Evolutionary conservation across 2,797 vertebrate genomes (phyloP), one percentile per base, ranked within the genome.

Genomic region (Neopelma chrysocephalum): DNA sequence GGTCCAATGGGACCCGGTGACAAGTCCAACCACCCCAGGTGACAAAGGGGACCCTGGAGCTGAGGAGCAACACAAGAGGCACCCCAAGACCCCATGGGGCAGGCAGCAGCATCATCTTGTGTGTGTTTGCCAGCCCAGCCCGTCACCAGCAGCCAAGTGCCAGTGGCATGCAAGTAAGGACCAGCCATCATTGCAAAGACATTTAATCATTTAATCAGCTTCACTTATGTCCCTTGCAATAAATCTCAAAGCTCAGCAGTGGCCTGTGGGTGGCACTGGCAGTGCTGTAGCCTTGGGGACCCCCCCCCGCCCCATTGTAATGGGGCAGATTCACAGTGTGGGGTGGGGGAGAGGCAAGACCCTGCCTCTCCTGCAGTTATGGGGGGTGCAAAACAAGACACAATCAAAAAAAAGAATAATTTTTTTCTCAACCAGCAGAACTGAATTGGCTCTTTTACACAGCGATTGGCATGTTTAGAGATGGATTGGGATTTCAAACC

Each of bases 341-440:
- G 31, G 53, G 17, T 10, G 16, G 29, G 34, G 18, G 21, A 15
- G 23, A 53, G 53, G 38, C 19, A 66, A 45, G 53, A 38, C 38
- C 61, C 73, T 66, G n/a, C 29, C 26, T 68, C 61, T 57, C 27
- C 62, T 2, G 0, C 7, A 15, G 3, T 36, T 19, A 0, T 6
- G 17, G 19, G 2, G 3, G 4, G 4, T 10, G 2, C 5, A 38
- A 90, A 89, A 75, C 31, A 69, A 58, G 51, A 76, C 32, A n/a
- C 29, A 48, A 10, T 17, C 2, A 1, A 48, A 14, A 34, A 1
- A 61, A 29, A 26, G 14, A 3, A 10, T 0, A 0, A 0, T 11
- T 20, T 16, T 40, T 36, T 42, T 40, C 25, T 69, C 53, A 82
- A 8, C n/a, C 58, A 69, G 61, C 70, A 45, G 47, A 42, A 72